phyloP scores from a whole-genome alignment of 2,113 vertebrate species.

The Ceyx melanurus region DNA sequence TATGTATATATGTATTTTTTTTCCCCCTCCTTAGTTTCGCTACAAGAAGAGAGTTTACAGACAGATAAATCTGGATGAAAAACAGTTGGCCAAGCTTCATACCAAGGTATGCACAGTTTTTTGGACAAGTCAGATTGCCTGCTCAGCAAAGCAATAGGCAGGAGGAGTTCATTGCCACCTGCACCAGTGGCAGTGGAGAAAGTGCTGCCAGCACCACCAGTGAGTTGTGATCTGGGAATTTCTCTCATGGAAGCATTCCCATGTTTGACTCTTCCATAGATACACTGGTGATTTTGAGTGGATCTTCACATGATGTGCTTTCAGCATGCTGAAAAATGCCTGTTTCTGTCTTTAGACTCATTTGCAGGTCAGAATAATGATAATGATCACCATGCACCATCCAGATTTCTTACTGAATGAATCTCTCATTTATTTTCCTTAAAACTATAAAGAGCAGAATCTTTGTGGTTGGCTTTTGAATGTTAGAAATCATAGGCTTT shows the following conservation, averaged over 20 bases:
- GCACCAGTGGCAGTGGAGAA: background rate
- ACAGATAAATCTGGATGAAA: constrained; percentile 95
- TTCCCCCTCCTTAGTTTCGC: constrained; percentile 82
- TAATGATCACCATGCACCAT: background rate
- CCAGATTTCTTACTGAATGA: background rate
- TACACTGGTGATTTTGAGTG: background rate
- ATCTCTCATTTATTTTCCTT: background rate
- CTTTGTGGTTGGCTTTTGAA: background rate
- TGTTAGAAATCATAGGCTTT: background rate
- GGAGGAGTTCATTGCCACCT: background rate
- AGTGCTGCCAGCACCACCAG: background rate
- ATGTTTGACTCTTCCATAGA: background rate
- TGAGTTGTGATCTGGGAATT: background rate
- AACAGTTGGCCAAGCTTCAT: constrained; percentile 95
- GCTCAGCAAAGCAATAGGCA: background rate
- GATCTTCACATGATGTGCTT: background rate
- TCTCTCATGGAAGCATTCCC: background rate
- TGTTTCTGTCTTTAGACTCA: background rate
- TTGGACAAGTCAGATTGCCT: background rate
- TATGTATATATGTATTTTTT: background rate
- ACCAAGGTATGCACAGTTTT: constrained; percentile 84
- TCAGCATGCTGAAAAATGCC: background rate
- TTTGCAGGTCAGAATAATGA: background rate
- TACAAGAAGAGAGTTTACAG: constrained; percentile 98
- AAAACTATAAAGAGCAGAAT: background rate